Evolutionary conservation across 2,888 invertebrate species (phyloP), one percentile per base, ranked within the genome.

Genomic region (Drosophila macrothrix): DNA sequence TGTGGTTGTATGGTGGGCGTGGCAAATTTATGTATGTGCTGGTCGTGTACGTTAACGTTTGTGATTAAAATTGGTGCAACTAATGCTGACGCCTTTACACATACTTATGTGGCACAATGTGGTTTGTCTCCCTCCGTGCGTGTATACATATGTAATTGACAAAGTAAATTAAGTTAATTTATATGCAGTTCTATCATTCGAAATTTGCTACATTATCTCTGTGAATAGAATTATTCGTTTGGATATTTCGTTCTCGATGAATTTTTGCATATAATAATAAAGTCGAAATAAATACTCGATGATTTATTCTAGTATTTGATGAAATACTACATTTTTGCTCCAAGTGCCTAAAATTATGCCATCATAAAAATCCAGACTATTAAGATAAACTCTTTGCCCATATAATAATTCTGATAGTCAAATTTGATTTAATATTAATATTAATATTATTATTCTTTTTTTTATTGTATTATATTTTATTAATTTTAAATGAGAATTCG

Each of bases 131-230:
- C 4, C 64, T 66, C 31, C 58, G 43, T 52, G 28, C 64, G 63
- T 59, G 68, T 66, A 16, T 25, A 25, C 28, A 50, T 19, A 3
- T 28, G 28, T 63, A 84, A 82, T 79, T 82, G 88, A 85, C 65
- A 80, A 73, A 80, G 65, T 85, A 83, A 88, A 83, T 83, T 62
- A 67, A 85, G 66, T 80, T 83, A 80, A 85, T 83, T 88, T 80
- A 65, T 80, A 83, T 88, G 86, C 88, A 79, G 55, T 72, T 66
- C 29, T 63, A 58, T 68, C 68, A 63, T 63, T 71, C 65, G 58
- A 60, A 66, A 61, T 67, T 43, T 49, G 2, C 4, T 33, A 16
- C 16, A 10, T 46, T 28, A 19, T n/a, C 28, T 28, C 19, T 41
- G 9, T 39, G n/a, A 39, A n/a, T 41, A 14, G 2, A 56, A 41